phyloP scores from a whole-genome alignment of 2,888 invertebrate species.

The Noctua fimbriata region DNA sequence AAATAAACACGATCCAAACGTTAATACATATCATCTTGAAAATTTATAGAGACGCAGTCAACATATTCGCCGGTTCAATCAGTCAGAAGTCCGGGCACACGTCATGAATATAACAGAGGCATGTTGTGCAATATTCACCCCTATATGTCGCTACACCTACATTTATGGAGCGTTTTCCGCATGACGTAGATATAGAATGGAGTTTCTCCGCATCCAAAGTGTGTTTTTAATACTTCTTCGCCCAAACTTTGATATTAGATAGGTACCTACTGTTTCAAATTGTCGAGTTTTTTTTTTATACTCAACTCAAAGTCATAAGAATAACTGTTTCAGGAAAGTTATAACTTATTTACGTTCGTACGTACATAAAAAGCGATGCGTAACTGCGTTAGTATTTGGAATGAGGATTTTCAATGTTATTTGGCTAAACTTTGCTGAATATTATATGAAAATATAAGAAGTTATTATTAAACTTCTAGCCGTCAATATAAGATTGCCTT shows the following conservation, averaged over 20 bases:
- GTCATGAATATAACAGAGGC: conserved; percentile 86
- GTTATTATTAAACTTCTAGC: neutral
- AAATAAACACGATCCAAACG: conserved; percentile 22
- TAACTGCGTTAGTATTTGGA: conserved; percentile 34
- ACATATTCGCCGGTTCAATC: conserved; percentile 81
- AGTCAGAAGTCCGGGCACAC: conserved; percentile 81
- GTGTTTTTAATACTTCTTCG: conserved; percentile 53
- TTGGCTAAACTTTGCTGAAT: neutral
- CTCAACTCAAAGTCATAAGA: conserved; percentile 47
- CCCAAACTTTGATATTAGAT: conserved; percentile 56
- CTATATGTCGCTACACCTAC: conserved; percentile 66
- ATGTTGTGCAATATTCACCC: conserved; percentile 79
- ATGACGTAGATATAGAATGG: conserved; percentile 34
- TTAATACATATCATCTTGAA: conserved; percentile 38
- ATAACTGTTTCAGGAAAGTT: conserved; percentile 55
- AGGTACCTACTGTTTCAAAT: conserved; percentile 43
- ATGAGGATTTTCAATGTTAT: conserved; percentile 28
- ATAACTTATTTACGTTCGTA: conserved; percentile 48
- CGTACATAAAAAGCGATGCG: conserved; percentile 39
- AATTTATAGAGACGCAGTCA: conserved; percentile 68
- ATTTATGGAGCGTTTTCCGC: conserved; percentile 49
- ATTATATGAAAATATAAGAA: conserved; percentile 1
- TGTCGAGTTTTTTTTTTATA: conserved; percentile 52
- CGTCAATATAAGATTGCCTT: conserved; percentile 6
- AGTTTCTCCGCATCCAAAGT: conserved; percentile 23